A percentile compares a stretch with the other conserved stretches of the same genome.
These are phyloP conservation scores for Tyto alba DNA, from an alignment of 2,113 vertebrate genomes.

Conservation along the genomic window DNA sequence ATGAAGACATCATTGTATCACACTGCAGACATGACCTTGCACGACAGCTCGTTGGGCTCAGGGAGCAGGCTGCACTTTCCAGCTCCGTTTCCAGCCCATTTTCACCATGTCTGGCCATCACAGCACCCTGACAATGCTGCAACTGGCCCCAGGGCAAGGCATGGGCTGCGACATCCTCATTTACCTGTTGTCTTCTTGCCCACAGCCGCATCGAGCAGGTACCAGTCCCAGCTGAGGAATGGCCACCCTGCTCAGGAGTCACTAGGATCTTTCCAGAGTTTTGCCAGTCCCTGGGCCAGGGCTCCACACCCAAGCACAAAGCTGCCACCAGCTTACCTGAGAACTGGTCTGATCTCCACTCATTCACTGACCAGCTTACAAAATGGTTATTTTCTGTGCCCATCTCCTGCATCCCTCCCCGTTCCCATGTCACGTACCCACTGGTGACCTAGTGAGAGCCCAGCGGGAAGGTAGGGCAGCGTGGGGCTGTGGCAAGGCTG, in stretches of 20 bases:
- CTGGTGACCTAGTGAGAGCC: background rate
- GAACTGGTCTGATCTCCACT: rapidly evolving
- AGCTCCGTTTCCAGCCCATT: background rate
- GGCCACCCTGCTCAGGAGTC: background rate
- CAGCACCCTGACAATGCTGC: background rate
- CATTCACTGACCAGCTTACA: background rate
- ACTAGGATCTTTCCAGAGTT: background rate
- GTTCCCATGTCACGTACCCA: rapidly evolving
- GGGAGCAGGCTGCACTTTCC: background rate
- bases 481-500: background rate
- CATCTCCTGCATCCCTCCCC: background rate
- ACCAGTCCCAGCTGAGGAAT: background rate
- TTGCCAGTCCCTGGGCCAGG: background rate
- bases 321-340: background rate
- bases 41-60: rapidly evolving
- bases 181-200: background rate
- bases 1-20: background rate
- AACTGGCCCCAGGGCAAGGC: background rate
- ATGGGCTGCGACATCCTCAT: background rate
- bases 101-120: background rate
- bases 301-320: background rate
- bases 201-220: rapidly evolving
- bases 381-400: background rate
- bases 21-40: background rate
- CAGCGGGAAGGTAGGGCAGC: background rate